A percentile compares a stretch with the other conserved stretches of the same genome.
phyloP scores from a whole-genome alignment of 2,113 vertebrate species.

The Rhineura floridana region DNA sequence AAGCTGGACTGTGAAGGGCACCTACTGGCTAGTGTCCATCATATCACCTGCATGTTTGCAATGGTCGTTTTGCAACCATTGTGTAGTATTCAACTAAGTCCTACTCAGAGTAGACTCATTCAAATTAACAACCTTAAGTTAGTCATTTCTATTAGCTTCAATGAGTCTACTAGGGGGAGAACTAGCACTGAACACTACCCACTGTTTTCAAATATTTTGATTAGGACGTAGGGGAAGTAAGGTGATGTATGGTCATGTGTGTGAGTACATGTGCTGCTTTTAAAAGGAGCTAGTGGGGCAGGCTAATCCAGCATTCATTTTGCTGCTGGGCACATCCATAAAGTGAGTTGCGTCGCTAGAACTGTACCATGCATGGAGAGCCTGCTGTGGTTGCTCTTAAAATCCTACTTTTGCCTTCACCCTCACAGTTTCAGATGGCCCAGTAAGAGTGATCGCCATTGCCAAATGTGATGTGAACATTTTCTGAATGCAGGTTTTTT shows the following conservation, averaged over 20 bases:
- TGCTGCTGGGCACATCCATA: background rate
- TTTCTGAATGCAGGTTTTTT: background rate
- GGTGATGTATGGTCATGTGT: background rate
- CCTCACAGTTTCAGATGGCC: background rate
- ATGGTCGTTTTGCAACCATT: too few relatives aligned
- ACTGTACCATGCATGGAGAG: background rate
- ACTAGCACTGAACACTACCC: too few relatives aligned
- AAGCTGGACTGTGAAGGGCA: background rate
- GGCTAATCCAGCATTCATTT: background rate
- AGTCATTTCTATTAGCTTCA: too few relatives aligned
- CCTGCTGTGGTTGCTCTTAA: background rate
- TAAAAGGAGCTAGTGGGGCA: background rate
- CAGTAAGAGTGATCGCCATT: background rate
- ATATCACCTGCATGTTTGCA: background rate
- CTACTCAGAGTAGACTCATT: too few relatives aligned
- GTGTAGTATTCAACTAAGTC: too few relatives aligned
- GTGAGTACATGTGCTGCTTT: background rate
- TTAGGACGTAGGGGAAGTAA: background rate
- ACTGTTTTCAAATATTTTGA: background rate
- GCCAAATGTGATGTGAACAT: background rate
- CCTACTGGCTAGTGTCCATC: background rate
- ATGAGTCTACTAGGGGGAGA: too few relatives aligned
- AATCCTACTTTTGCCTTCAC: background rate
- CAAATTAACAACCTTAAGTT: too few relatives aligned
- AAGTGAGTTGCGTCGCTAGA: background rate